These are phyloP conservation scores for Camelus bactrianus DNA, from an alignment of 2,113 vertebrate genomes.

Conservation along the genomic window DNA sequence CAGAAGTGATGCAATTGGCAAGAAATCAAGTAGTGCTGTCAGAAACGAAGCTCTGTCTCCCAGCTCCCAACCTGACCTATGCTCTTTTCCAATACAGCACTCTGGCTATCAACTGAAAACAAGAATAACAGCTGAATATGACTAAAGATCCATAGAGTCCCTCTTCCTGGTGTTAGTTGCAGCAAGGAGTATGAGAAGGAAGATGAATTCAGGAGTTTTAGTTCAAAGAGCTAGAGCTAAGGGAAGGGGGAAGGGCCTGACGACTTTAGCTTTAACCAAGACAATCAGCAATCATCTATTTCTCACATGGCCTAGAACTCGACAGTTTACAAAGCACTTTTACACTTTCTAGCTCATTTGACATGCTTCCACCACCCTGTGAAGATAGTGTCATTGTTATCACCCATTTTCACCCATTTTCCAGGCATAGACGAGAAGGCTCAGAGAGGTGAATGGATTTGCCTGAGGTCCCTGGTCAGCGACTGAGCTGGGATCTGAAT, in stretches of 20 bases:
- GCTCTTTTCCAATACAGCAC: neutral
- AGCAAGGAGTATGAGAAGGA: neutral
- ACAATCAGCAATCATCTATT: neutral
- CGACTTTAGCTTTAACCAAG: neutral
- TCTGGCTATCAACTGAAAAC: neutral
- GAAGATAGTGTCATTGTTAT: neutral
- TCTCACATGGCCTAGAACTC: neutral
- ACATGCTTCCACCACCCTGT: neutral
- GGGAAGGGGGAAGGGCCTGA: neutral
- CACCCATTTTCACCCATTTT: conserved; percentile 38
- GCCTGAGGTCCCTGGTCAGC: neutral
- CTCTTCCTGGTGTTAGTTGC: neutral
- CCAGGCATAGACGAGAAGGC: neutral
- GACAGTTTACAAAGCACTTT: neutral
- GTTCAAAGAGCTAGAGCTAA: neutral
- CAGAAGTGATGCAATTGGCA: conserved; percentile 22
- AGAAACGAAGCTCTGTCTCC: conserved; percentile 22
- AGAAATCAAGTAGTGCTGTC: conserved; percentile 37
- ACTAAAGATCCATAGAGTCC: neutral
- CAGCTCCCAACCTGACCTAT: neutral
- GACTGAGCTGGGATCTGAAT: neutral
- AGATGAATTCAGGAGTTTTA: neutral
- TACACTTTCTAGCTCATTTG: neutral
- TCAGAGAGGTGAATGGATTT: neutral
- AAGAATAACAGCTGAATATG: neutral